Conservation (phyloP, 2,113 vertebrate species). For the Cervus canadensis region DNA sequence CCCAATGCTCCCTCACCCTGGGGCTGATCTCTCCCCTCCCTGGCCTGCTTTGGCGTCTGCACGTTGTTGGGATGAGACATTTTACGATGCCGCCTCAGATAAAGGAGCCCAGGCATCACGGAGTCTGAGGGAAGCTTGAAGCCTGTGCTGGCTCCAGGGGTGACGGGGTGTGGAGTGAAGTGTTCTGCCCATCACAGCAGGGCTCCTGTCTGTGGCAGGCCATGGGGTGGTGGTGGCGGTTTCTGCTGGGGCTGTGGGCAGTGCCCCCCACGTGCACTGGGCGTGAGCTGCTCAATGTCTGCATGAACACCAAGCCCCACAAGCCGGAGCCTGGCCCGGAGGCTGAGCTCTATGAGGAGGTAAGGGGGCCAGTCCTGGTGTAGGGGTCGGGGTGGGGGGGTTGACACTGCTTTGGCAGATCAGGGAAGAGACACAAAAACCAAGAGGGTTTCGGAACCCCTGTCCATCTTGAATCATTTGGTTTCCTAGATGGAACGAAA, state of each 20-base stretch:
- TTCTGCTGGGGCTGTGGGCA: constrained; percentile 68
- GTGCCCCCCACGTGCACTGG: not conserved
- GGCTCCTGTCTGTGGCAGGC: not conserved
- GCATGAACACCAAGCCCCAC: constrained; percentile 90
- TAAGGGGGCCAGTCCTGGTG: not conserved
- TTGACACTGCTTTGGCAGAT: not conserved
- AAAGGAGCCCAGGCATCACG: not conserved
- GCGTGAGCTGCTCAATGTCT: constrained; percentile 83
- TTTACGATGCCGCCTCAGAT: not conserved
- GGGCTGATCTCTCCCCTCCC: not conserved
- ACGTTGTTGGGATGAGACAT: not conserved
- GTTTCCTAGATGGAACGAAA: not conserved
- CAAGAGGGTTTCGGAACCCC: not conserved
- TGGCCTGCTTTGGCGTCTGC: not conserved
- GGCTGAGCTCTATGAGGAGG: constrained; percentile 70
- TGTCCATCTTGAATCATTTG: not conserved
- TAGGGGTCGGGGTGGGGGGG: no score
- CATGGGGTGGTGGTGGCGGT: constrained; percentile 55
- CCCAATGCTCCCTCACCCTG: no score
- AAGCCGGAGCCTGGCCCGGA: constrained; percentile 87
- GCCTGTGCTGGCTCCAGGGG: not conserved
- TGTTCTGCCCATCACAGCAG: accelerated
- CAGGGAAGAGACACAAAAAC: not conserved
- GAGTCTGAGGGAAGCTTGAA: not conserved
- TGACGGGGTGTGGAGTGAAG: not conserved